Evolutionary conservation across 2,797 vertebrate species (phyloP).

Genomic region (Trichosurus vulpecula): DNA sequence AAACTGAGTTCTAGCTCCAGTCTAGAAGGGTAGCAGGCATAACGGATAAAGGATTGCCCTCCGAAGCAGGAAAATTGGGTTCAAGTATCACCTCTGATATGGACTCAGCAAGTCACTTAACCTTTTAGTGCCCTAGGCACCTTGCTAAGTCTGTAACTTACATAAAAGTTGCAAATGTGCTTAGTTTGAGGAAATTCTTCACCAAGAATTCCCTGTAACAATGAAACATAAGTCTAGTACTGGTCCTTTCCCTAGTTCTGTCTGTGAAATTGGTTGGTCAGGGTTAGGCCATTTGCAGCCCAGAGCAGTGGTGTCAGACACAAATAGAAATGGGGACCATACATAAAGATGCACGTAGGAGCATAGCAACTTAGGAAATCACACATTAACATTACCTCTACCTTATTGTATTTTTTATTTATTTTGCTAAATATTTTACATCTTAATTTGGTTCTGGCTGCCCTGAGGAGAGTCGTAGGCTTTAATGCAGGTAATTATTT

Average conservation of each 20-base stretch:
- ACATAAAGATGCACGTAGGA: background rate
- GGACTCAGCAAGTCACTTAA: background rate
- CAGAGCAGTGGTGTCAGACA: background rate
- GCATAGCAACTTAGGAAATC: background rate
- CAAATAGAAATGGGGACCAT: background rate
- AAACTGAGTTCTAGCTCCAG: background rate
- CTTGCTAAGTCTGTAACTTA: background rate
- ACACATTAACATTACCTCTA: background rate
- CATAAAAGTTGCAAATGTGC: background rate
- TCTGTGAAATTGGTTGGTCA: background rate
- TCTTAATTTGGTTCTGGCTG: background rate
- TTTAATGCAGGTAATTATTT: background rate
- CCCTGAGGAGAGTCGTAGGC: background rate
- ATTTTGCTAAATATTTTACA: background rate
- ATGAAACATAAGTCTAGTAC: background rate
- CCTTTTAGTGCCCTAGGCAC: background rate
- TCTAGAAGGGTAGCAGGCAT: background rate
- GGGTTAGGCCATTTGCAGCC: background rate
- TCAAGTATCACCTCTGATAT: background rate
- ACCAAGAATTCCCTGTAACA: background rate
- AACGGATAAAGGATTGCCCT: background rate
- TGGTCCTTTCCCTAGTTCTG: background rate
- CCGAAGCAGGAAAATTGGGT: background rate
- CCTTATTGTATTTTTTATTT: background rate
- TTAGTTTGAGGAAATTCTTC: background rate